A percentile compares a stretch with the other conserved stretches of the same genome.
Evolutionary conservation across 2,888 invertebrate genomes (phyloP).

Genomic region (Apocheima hispidaria): DNA sequence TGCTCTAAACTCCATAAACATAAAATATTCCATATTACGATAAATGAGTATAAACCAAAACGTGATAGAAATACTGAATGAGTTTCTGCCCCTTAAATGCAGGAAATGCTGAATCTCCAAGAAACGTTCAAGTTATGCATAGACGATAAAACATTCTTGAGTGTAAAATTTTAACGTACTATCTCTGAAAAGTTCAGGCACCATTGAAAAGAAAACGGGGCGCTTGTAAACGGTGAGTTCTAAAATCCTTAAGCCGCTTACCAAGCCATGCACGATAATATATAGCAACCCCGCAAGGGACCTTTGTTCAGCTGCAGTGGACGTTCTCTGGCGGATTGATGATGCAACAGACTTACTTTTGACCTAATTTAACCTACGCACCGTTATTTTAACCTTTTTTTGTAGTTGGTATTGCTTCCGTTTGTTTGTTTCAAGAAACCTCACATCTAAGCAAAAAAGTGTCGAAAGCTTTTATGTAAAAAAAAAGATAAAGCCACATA

Average conservation of each 20-base stretch:
- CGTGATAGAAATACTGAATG: constrained; percentile 8
- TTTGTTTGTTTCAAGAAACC: constrained; percentile 1
- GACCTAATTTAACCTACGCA: too few species aligned
- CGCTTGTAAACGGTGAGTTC: too few species aligned
- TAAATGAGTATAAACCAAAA: constrained; percentile 7
- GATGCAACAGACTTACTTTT: too few species aligned
- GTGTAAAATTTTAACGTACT: neutral
- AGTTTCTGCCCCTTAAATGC: neutral
- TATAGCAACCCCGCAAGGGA: too few species aligned
- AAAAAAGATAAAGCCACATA: constrained; percentile 8
- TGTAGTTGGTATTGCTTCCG: too few species aligned
- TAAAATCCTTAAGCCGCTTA: too few species aligned
- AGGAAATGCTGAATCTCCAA: neutral
- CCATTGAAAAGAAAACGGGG: neutral
- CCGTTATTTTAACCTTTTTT: too few species aligned
- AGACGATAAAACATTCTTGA: neutral
- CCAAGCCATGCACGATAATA: too few species aligned
- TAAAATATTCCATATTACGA: constrained; percentile 10
- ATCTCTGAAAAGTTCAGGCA: neutral
- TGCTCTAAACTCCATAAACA: neutral
- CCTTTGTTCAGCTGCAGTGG: too few species aligned
- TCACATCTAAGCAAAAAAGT: constrained; percentile 3
- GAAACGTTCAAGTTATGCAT: neutral
- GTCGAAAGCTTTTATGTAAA: constrained; percentile 14
- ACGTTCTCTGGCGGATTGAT: too few species aligned